Evolutionary conservation across 2,113 vertebrate genomes (phyloP).

Genomic region (Myiopsitta monachus): DNA sequence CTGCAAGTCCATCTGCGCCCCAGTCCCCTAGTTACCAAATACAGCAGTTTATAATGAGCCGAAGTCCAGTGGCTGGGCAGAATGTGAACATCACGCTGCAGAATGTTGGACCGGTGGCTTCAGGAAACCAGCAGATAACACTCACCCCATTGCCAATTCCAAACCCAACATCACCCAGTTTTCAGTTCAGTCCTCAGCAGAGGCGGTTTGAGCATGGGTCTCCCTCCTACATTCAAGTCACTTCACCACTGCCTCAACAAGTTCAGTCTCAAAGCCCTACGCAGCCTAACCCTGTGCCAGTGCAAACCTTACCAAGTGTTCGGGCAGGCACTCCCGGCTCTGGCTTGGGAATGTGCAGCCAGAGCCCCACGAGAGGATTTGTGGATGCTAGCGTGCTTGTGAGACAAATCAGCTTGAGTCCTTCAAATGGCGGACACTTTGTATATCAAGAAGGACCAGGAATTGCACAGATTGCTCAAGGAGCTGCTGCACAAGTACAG

Average conservation of each 20-base stretch:
- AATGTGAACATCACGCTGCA: constrained; percentile 93
- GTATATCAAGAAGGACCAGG: constrained; percentile 89
- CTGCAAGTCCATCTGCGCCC: constrained; percentile 86
- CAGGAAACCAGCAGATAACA: constrained; percentile 89
- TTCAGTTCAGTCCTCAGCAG: constrained; percentile 86
- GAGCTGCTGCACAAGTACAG: constrained; percentile 80
- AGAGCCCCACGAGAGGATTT: constrained; percentile 84
- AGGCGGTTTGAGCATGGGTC: constrained; percentile 86
- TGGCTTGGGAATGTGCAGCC: constrained; percentile 82
- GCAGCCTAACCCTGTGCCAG: constrained; percentile 82
- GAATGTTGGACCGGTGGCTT: constrained; percentile 83
- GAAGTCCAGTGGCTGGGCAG: constrained; percentile 86
- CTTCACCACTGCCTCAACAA: constrained; percentile 85
- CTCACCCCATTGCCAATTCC: constrained; percentile 83
- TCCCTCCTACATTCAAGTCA: constrained; percentile 88
- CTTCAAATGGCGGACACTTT: constrained; percentile 82
- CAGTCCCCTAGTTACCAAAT: constrained; percentile 93
- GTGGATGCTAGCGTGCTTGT: constrained; percentile 87
- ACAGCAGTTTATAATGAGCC: constrained; percentile 83
- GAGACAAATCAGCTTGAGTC: constrained; percentile 84
- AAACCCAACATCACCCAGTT: constrained; percentile 85
- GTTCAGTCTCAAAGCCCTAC: constrained; percentile 90
- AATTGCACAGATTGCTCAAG: constrained; percentile 84
- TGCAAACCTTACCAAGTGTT: constrained; percentile 78
- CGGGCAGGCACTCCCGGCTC: constrained; percentile 77